A percentile compares a stretch with the other conserved stretches of the same genome.
Conservation (phyloP, 2,888 invertebrate species). For the Lasiommata megera region DNA sequence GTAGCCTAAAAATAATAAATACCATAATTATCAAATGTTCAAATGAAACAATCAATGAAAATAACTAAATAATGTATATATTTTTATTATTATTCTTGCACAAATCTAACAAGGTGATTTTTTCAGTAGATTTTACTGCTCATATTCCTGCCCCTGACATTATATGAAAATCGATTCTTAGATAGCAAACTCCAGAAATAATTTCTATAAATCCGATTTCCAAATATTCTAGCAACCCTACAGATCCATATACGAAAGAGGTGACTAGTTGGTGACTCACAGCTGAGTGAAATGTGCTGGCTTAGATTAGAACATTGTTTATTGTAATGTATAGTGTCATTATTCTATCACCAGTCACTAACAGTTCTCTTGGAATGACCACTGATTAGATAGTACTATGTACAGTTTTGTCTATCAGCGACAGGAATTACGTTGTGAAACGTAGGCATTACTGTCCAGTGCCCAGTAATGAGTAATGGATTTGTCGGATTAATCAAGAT, state of each 20-base stretch:
- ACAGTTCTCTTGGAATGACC: conserved; percentile 24
- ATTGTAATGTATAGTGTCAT: conserved; percentile 36
- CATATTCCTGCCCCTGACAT: too few species aligned
- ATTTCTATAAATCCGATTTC: too few species aligned
- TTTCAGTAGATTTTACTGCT: too few species aligned
- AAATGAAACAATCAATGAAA: too few species aligned
- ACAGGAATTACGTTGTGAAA: conserved; percentile 5
- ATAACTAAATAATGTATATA: too few species aligned
- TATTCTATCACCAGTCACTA: conserved; percentile 33
- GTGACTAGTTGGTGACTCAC: conserved; percentile 40
- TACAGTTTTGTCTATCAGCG: conserved; percentile 13
- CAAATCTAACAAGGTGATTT: too few species aligned
- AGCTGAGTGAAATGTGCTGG: conserved; percentile 28
- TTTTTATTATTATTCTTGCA: too few species aligned
- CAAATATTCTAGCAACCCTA: conserved; percentile 8
- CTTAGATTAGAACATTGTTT: conserved; percentile 38
- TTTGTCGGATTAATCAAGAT: not conserved
- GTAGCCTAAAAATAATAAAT: too few species aligned
- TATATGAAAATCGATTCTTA: too few species aligned
- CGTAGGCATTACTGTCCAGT: not conserved
- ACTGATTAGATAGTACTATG: conserved; percentile 32
- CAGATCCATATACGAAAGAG: conserved; percentile 4
- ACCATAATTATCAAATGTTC: too few species aligned
- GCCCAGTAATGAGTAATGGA: conserved; percentile 1
- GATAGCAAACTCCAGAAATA: too few species aligned